Evolutionary conservation across 2,113 vertebrate species (phyloP).

Genomic region (Peromyscus leucopus): DNA sequence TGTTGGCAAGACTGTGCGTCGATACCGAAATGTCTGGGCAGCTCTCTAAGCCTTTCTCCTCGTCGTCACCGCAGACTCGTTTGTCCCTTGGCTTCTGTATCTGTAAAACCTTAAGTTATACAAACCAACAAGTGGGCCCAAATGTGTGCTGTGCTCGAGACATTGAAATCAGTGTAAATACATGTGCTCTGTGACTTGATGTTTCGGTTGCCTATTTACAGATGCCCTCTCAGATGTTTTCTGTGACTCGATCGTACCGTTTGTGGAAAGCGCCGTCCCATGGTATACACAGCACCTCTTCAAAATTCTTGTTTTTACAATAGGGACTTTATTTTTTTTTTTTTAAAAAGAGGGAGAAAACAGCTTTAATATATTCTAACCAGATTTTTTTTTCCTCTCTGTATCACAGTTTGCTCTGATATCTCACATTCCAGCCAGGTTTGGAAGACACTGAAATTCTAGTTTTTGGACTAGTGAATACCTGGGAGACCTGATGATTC

Average conservation of each 20-base stretch:
- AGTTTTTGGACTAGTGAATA: background rate
- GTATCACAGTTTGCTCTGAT: background rate
- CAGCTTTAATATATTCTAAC: background rate
- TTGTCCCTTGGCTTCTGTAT: slow-evolving; percentile 63
- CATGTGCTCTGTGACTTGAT: slow-evolving; percentile 58
- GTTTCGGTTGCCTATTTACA: slow-evolving; percentile 63
- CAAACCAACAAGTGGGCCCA: background rate
- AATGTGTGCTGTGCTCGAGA: slow-evolving; percentile 36
- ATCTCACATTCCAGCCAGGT: background rate
- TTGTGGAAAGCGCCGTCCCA: background rate
- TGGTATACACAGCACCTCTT: background rate
- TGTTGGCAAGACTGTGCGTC: slow-evolving; percentile 56
- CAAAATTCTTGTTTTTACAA: background rate
- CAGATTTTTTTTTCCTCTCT: background rate
- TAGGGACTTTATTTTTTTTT: background rate
- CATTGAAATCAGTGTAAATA: slow-evolving; percentile 70
- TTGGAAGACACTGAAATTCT: background rate
- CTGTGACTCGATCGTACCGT: slow-evolving; percentile 50
- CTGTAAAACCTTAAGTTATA: slow-evolving; percentile 67
- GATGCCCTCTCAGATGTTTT: slow-evolving; percentile 55
- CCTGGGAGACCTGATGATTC: background rate
- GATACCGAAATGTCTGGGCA: slow-evolving; percentile 56
- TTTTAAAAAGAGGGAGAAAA: background rate
- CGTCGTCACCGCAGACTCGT: background rate
- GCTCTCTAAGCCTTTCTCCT: slow-evolving; percentile 19